Percentiles rank a stretch among this genome's conserved stretches.
phyloP scores from a whole-genome alignment of 2,888 invertebrate species.

The Agrochola macilenta region DNA sequence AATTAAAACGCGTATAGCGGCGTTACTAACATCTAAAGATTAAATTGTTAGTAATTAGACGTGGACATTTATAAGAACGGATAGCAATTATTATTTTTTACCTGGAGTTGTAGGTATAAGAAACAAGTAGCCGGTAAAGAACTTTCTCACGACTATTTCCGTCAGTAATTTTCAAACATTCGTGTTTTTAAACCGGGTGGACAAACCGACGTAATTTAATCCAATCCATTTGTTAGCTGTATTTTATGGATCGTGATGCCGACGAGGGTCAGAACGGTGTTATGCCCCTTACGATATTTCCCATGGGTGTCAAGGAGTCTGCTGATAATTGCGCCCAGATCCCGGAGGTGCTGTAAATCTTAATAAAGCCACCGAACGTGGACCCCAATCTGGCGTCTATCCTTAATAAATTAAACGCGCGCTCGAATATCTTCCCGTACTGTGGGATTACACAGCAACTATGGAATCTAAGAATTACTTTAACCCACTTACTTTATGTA shows the following conservation, averaged over 20 bases:
- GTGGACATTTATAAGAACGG: slow-evolving; percentile 66
- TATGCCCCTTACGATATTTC: slow-evolving; percentile 81
- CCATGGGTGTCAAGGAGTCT: slow-evolving; percentile 77
- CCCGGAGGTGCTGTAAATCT: slow-evolving; percentile 85
- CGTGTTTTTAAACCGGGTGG: slow-evolving; percentile 24
- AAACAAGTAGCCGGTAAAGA: slow-evolving; percentile 39
- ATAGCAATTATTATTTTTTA: slow-evolving; percentile 70
- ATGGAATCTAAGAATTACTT: slow-evolving; percentile 66
- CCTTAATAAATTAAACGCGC: slow-evolving; percentile 77
- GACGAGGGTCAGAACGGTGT: slow-evolving; percentile 73
- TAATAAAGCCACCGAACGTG: slow-evolving; percentile 79
- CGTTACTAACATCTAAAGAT: slow-evolving; percentile 50
- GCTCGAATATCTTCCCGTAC: slow-evolving; percentile 60
- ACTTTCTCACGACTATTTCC: slow-evolving; percentile 63
- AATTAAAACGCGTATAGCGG: slow-evolving; percentile 47
- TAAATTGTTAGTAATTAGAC: slow-evolving; percentile 66
- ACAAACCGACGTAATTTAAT: slow-evolving; percentile 35
- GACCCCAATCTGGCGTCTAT: slow-evolving; percentile 71
- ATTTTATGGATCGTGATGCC: slow-evolving; percentile 66
- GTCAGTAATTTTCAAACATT: slow-evolving; percentile 30
- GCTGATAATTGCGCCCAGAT: slow-evolving; percentile 81
- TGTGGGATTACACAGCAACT: slow-evolving; percentile 61
- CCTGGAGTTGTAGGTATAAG: slow-evolving; percentile 39
- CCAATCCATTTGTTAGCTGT: slow-evolving; percentile 61
- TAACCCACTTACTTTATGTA: slow-evolving; percentile 54